A percentile compares a stretch with the other conserved stretches of the same genome.
Conservation (phyloP, 2,797 vertebrate species). For the Muscicapa striata region DNA sequence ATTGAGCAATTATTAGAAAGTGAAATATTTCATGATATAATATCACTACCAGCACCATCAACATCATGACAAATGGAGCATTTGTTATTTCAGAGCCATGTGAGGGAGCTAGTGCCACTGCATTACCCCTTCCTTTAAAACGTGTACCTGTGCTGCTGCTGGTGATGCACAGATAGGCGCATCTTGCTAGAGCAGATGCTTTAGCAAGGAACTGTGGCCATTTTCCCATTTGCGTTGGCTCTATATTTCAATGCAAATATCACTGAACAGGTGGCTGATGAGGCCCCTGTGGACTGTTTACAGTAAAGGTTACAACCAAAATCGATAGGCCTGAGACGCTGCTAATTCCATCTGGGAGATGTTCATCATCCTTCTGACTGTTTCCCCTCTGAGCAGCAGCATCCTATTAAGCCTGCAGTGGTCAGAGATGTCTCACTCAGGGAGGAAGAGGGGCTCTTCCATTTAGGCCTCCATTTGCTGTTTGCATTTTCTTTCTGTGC, state of each 20-base stretch:
- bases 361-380: conserved; percentile 59
- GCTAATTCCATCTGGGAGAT: conserved; percentile 69
- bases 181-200: conserved; percentile 56
- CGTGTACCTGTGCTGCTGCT: conserved; percentile 29
- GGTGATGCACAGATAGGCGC: conserved; percentile 13
- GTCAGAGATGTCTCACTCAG: not conserved
- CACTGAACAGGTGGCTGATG: conserved; percentile 64
- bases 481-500: not conserved
- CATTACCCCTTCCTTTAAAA: conserved; percentile 46
- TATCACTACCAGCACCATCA: conserved; percentile 7
- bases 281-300: conserved; percentile 62
- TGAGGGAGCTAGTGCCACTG: conserved; percentile 33
- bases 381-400: conserved; percentile 61
- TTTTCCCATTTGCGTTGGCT: conserved; percentile 68
- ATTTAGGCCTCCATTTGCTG: conserved; percentile 36
- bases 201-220: conserved; percentile 47
- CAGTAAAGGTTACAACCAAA: conserved; percentile 74
- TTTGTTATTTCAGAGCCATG: not conserved
- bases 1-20: conserved; percentile 70
- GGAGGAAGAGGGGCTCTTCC: conserved; percentile 38
- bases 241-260: conserved; percentile 68
- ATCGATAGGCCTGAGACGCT: conserved; percentile 72
- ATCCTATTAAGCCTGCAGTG: conserved; percentile 59
- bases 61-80: conserved; percentile 19
- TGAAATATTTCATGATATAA: conserved; percentile 59